phyloP scores from a whole-genome alignment of 2,888 invertebrate species.

The Scaptomyza reducta region DNA sequence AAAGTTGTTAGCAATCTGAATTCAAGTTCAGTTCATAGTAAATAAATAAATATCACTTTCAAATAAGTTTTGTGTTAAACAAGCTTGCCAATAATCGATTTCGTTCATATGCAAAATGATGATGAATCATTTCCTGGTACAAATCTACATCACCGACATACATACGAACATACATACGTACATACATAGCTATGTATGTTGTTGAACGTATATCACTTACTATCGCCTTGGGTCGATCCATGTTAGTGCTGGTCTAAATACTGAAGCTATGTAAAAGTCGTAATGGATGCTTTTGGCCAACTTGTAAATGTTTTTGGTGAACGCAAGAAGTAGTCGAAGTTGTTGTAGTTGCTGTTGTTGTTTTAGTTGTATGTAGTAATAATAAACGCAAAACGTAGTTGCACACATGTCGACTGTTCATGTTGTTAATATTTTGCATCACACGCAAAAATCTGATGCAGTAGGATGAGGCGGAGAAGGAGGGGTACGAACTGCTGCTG shows the following conservation, averaged over 20 bases:
- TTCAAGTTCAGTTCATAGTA: background rate
- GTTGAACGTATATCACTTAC: conserved; percentile 21
- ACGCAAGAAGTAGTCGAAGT: background rate
- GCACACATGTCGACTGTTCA: conserved; percentile 74
- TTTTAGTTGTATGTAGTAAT: conserved; percentile 23
- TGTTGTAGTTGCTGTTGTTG: background rate
- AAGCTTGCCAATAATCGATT: conserved; percentile 8
- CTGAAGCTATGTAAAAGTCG: conserved; percentile 7
- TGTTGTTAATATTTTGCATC: conserved; percentile 78
- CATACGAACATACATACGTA: background rate
- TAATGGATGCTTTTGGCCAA: conserved; percentile 28
- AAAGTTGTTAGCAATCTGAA: background rate
- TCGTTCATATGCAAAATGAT: conserved; percentile 6
- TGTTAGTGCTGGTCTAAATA: conserved; percentile 37
- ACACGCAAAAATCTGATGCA: conserved; percentile 64
- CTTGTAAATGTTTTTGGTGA: conserved; percentile 1
- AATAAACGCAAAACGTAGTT: conserved; percentile 59
- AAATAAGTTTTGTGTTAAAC: background rate
- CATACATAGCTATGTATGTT: background rate
- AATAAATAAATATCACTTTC: background rate
- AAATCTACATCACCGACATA: background rate
- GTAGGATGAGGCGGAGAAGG: background rate
- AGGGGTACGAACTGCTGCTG: conserved; percentile 8
- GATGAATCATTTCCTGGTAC: conserved; percentile 31
- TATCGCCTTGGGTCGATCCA: conserved; percentile 13